Conservation (phyloP, 2,797 vertebrate species). For the Diplodus sargus region DNA sequence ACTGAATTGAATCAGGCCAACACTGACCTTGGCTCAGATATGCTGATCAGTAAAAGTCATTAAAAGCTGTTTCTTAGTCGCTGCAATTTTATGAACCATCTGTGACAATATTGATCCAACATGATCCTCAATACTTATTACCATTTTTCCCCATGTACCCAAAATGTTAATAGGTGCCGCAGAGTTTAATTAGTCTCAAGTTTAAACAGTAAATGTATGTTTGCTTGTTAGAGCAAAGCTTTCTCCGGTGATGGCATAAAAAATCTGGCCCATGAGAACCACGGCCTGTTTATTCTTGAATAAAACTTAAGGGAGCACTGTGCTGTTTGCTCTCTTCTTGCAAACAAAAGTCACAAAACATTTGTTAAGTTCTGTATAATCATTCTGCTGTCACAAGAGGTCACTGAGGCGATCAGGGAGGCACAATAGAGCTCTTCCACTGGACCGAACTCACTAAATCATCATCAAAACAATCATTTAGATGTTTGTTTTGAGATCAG, state of each 20-base stretch:
- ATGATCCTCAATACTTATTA: no score
- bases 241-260: background rate
- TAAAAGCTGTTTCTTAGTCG: no score
- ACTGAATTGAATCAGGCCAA: no score
- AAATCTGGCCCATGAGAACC: background rate
- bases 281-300: background rate
- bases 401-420: background rate
- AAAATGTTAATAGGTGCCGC: background rate
- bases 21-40: no score
- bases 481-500: background rate
- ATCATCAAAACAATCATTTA: background rate
- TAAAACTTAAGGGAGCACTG: background rate
- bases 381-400: background rate
- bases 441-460: no score
- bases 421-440: no score
- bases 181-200: background rate
- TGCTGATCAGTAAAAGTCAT: no score
- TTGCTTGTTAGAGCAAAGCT: background rate
- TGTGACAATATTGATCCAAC: no score
- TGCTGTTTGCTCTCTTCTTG: background rate
- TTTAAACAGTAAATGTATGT: background rate
- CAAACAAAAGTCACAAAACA: background rate
- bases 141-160: no score
- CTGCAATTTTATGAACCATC: no score
- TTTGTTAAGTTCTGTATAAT: no score